Evolutionary conservation across 2,888 invertebrate genomes (phyloP).

Genomic region (Oscheius sp.): DNA sequence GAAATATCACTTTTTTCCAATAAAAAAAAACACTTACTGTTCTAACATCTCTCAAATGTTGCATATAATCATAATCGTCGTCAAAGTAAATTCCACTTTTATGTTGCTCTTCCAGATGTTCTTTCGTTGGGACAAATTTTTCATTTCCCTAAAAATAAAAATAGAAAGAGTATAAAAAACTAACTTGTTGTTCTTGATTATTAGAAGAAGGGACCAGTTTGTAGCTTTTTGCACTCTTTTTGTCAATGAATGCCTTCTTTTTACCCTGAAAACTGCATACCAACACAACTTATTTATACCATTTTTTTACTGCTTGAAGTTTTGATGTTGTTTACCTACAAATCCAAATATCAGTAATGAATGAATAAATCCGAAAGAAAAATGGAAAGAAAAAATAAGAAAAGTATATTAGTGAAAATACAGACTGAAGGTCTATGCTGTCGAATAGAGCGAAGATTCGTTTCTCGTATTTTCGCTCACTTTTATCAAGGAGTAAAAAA

Average conservation of each 20-base stretch:
- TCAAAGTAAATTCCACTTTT: slow-evolving; percentile 92
- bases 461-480: no score
- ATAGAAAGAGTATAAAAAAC: background rate
- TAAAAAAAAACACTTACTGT: slow-evolving; percentile 29
- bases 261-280: slow-evolving; percentile 41
- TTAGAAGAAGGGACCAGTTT: slow-evolving; percentile 82
- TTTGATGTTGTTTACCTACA: no score
- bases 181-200: slow-evolving; percentile 31
- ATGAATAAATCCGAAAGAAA: no score
- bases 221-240: slow-evolving; percentile 89
- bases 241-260: slow-evolving; percentile 81
- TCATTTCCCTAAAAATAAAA: background rate
- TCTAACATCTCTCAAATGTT: slow-evolving; percentile 80
- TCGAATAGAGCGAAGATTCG: no score
- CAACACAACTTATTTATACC: background rate
- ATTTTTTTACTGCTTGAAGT: background rate
- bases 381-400: no score
- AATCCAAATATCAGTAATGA: no score
- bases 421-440: no score
- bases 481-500: no score
- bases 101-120: slow-evolving; percentile 74
- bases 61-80: slow-evolving; percentile 92
- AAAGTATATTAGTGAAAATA: no score
- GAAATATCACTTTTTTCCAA: background rate
- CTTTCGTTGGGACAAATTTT: slow-evolving; percentile 42